Percentiles rank a stretch among this genome's conserved stretches.
These are phyloP conservation scores for Urocyon cinereoargenteus DNA, from an alignment of 2,797 vertebrate species.

Conservation along the genomic window DNA sequence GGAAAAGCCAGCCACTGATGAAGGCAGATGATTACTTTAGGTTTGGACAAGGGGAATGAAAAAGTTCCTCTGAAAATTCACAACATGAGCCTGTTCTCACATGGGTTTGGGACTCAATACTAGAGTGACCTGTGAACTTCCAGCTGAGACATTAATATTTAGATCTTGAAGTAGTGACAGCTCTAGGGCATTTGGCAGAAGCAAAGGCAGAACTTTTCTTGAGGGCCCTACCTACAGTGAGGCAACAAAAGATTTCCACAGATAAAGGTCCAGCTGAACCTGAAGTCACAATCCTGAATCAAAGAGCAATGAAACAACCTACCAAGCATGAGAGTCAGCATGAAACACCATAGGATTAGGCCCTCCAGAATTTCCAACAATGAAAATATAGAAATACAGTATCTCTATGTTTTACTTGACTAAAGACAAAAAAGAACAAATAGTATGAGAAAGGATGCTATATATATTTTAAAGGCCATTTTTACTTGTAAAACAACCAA, in stretches of 20 bases:
- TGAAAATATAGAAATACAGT: background rate
- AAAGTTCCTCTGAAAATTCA: background rate
- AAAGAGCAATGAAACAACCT: background rate
- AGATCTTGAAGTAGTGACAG: background rate
- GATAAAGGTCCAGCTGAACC: background rate
- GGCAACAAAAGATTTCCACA: background rate
- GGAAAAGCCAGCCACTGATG: background rate
- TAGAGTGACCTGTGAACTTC: background rate
- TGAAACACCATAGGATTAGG: background rate
- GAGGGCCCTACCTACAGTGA: background rate
- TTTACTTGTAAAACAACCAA: slow-evolving; percentile 4
- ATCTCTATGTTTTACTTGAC: background rate
- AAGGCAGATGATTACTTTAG: background rate
- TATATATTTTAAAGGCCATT: background rate
- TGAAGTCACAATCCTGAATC: background rate
- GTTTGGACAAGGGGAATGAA: background rate
- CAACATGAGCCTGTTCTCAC: background rate
- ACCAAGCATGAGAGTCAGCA: background rate
- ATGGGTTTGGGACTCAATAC: background rate
- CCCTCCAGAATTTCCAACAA: background rate
- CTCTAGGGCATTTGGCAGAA: background rate
- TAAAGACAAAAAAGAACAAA: background rate
- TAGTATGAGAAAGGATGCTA: background rate
- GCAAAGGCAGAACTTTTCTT: background rate
- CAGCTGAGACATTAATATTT: background rate